phyloP scores from a whole-genome alignment of 2,888 invertebrate species.

The Epistrophe grossulariae region DNA sequence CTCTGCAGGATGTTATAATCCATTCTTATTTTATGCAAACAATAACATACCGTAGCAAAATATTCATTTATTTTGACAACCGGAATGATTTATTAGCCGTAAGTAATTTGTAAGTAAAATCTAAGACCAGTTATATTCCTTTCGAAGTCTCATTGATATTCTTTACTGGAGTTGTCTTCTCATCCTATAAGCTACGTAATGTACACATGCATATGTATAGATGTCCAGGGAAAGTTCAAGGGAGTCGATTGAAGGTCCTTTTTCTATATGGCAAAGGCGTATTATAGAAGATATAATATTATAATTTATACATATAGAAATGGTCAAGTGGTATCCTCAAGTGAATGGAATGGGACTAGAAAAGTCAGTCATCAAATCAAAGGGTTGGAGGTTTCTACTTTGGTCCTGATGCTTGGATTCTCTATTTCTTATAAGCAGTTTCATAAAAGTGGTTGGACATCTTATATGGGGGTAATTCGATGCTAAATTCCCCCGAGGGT shows the following conservation, averaged over 20 bases:
- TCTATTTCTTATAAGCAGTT: slow-evolving; percentile 26
- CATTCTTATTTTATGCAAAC: slow-evolving; percentile 72
- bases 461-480: slow-evolving; percentile 72
- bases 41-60: slow-evolving; percentile 68
- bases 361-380: slow-evolving; percentile 19
- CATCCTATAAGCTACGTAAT: slow-evolving; percentile 7
- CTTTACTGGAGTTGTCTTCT: neutral
- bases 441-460: slow-evolving; percentile 43
- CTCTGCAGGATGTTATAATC: slow-evolving; percentile 25
- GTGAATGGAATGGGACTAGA: slow-evolving; percentile 69
- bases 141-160: slow-evolving; percentile 59
- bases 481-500: slow-evolving; percentile 68
- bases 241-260: slow-evolving; percentile 12
- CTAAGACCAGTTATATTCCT: slow-evolving; percentile 56
- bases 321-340: slow-evolving; percentile 72
- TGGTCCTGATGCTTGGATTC: neutral
- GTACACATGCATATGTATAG: neutral
- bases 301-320: slow-evolving; percentile 19
- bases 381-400: slow-evolving; percentile 61
- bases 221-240: slow-evolving; percentile 42
- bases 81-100: slow-evolving; percentile 84
- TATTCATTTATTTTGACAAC: slow-evolving; percentile 81
- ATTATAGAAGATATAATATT: neutral
- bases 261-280: neutral
- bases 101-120: slow-evolving; percentile 78